phyloP scores from a whole-genome alignment of 2,888 invertebrate species.

The Ormyrus nitidulus region DNA sequence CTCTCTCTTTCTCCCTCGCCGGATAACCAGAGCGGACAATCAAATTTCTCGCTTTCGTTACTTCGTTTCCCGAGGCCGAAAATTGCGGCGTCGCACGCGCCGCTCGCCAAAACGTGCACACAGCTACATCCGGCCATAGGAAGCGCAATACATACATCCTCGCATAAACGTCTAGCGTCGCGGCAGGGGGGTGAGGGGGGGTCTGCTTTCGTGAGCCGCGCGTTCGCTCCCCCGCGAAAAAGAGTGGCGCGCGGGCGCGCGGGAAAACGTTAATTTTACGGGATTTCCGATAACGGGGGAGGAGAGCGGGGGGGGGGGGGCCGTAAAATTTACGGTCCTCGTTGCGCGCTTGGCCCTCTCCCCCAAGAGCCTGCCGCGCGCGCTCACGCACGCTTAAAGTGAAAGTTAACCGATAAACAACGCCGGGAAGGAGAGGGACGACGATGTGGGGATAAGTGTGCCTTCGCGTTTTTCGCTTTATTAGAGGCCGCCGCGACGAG shows the following conservation, averaged over 20 bases:
- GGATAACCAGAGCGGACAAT: background rate
- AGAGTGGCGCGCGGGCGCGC: background rate
- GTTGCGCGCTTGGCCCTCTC: slow-evolving; percentile 25
- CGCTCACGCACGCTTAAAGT: slow-evolving; percentile 45
- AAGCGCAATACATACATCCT: background rate
- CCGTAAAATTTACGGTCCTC: slow-evolving; percentile 55
- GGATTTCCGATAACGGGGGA: slow-evolving; percentile 58
- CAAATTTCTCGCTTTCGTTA: slow-evolving; percentile 22
- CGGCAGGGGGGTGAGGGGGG: background rate
- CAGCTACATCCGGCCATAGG: slow-evolving; percentile 19
- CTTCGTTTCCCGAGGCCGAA: slow-evolving; percentile 12
- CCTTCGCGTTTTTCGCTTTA: too few relatives aligned
- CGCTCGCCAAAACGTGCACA: background rate
- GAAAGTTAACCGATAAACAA: slow-evolving; percentile 61
- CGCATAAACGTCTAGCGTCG: background rate
- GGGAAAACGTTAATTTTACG: slow-evolving; percentile 58
- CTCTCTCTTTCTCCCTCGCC: background rate
- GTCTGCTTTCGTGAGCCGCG: background rate
- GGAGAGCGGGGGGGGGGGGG: slow-evolving; percentile 44
- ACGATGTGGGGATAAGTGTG: background rate
- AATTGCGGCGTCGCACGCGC: slow-evolving; percentile 16
- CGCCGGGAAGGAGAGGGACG: slow-evolving; percentile 27
- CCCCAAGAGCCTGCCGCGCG: background rate
- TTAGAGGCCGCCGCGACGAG: too few relatives aligned
- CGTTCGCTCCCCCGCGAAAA: slow-evolving; percentile 3